Percentiles rank a stretch among this genome's conserved stretches.
These are phyloP conservation scores for Aporophyla nigra DNA, from an alignment of 2,888 invertebrate species.

Conservation along the genomic window DNA sequence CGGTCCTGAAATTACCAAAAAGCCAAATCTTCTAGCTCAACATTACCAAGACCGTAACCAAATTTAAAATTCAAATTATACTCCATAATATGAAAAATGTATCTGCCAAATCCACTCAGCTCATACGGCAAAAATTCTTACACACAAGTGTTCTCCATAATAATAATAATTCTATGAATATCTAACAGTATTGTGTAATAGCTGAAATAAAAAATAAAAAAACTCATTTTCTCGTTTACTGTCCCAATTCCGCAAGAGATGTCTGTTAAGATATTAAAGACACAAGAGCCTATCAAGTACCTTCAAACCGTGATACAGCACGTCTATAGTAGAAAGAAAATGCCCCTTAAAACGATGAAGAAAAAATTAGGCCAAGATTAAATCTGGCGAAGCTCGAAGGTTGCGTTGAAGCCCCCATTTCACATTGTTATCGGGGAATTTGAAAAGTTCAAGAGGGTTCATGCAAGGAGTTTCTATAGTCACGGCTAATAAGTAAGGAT, in stretches of 20 bases:
- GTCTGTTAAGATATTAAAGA: conserved; percentile 78
- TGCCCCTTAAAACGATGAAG: conserved; percentile 64
- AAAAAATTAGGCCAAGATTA: conserved; percentile 73
- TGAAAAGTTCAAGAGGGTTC: conserved; percentile 67
- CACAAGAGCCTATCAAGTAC: conserved; percentile 72
- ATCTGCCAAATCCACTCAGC: conserved; percentile 26
- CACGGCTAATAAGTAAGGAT: conserved; percentile 57
- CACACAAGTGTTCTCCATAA: conserved; percentile 48
- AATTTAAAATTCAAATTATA: conserved; percentile 62
- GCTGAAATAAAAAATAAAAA: conserved; percentile 56
- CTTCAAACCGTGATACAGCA: conserved; percentile 72
- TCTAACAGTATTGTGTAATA: conserved; percentile 45
- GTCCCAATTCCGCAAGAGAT: conserved; percentile 71
- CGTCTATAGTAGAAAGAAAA: conserved; percentile 66
- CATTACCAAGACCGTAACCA: conserved; percentile 39
- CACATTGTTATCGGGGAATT: conserved; percentile 72
- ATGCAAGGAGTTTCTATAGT: conserved; percentile 59
- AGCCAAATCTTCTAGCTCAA: conserved; percentile 37
- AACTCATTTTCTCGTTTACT: conserved; percentile 71
- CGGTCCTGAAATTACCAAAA: conserved; percentile 27
- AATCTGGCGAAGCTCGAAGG: conserved; percentile 69
- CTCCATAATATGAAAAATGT: conserved; percentile 45
- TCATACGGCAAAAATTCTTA: conserved; percentile 45
- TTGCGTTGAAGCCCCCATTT: conserved; percentile 66
- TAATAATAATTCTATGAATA: conserved; percentile 67